Percentiles rank a stretch among this genome's conserved stretches.
These are phyloP conservation scores for Tinea semifulvella DNA, from an alignment of 2,888 invertebrate genomes.

Conservation along the genomic window DNA sequence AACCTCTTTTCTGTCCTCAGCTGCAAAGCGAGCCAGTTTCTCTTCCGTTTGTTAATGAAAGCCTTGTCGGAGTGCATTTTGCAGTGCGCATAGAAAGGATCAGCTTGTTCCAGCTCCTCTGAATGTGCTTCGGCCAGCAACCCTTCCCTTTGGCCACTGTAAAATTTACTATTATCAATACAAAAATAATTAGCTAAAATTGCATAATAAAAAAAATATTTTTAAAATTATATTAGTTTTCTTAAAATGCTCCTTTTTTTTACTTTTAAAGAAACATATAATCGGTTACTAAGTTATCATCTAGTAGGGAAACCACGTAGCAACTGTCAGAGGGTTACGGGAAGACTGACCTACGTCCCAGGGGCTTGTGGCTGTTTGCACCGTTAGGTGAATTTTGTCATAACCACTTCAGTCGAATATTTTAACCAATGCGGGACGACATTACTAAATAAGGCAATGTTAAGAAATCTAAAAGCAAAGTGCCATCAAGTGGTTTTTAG, in stretches of 20 bases:
- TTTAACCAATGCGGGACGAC: too few species aligned
- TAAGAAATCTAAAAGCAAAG: too few species aligned
- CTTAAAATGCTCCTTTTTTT: not conserved
- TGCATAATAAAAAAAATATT: not conserved
- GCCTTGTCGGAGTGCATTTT: constrained; percentile 94
- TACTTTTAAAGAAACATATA: not conserved
- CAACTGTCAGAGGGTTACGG: too few species aligned
- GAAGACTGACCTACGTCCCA: too few species aligned
- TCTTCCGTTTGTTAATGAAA: constrained; percentile 78
- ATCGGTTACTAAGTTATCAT: not conserved
- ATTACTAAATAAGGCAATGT: too few species aligned
- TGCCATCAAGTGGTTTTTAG: too few species aligned
- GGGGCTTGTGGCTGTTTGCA: too few species aligned
- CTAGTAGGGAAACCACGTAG: too few species aligned
- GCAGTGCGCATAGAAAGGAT: constrained; percentile 97
- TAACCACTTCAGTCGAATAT: too few species aligned
- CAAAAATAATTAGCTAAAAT: too few species aligned
- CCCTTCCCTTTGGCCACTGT: constrained; percentile 92
- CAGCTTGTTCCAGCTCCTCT: constrained; percentile 90
- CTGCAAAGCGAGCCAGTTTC: constrained; percentile 89
- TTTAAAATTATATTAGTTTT: not conserved
- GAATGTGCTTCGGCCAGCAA: constrained; percentile 91
- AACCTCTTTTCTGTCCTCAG: constrained; percentile 76
- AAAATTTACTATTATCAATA: too few species aligned
- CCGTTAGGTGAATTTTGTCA: too few species aligned